A percentile compares a stretch with the other conserved stretches of the same genome.
phyloP scores from a whole-genome alignment of 2,113 vertebrate species.

The Balaenoptera acutorostrata region DNA sequence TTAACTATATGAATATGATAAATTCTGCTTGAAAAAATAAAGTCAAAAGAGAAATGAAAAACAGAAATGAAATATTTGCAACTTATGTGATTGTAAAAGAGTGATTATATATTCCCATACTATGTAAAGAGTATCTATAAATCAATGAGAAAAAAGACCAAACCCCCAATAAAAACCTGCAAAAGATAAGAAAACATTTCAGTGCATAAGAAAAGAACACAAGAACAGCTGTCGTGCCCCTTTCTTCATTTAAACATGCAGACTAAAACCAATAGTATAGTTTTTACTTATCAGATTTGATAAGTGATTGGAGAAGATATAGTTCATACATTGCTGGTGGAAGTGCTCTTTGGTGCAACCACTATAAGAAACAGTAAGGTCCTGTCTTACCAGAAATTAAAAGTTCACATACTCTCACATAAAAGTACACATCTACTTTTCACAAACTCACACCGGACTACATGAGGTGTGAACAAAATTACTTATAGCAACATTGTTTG shows the following conservation, averaged over 20 bases:
- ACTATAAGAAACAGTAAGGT: background rate
- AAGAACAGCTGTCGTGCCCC: background rate
- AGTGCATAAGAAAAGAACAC: background rate
- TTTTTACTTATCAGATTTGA: background rate
- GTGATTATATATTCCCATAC: background rate
- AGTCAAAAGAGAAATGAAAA: background rate
- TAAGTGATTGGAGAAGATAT: background rate
- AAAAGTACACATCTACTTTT: background rate
- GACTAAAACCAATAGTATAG: background rate
- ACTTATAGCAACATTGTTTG: background rate
- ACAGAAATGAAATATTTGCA: background rate
- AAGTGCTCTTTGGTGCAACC: too few species aligned
- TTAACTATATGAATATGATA: background rate
- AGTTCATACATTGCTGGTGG: background rate
- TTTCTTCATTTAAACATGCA: background rate
- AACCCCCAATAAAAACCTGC: background rate
- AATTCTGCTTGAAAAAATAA: background rate
- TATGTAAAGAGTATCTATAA: background rate
- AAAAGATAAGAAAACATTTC: background rate
- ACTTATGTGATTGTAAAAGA: background rate
- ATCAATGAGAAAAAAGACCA: background rate
- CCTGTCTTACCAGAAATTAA: background rate
- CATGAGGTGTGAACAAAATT: background rate
- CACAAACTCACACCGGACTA: background rate
- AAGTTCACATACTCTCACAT: background rate